Conservation (phyloP, 1,140 invertebrate species). For the Leptonema lineaticorne region DNA sequence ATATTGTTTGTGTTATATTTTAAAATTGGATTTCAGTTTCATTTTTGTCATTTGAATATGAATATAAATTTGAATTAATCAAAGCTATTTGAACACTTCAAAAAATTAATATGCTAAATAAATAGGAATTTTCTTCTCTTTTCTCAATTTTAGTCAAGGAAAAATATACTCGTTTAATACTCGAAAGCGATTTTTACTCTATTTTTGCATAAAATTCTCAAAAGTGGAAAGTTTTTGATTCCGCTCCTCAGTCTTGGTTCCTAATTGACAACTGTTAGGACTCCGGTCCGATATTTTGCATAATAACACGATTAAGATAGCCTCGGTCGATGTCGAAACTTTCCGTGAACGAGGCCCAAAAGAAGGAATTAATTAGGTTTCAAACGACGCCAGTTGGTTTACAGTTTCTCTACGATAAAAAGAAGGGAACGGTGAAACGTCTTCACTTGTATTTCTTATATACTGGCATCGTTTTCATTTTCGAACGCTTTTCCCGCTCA, state of each 20-base stretch:
- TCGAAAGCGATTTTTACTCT: background rate
- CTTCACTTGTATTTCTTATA: background rate
- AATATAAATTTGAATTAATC: too few species aligned
- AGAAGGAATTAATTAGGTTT: conserved; percentile 19
- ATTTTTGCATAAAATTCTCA: background rate
- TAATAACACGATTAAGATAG: conserved; percentile 25
- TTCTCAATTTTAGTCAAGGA: background rate
- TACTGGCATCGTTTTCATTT: background rate
- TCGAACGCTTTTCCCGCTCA: background rate
- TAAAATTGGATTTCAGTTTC: too few species aligned
- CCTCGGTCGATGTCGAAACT: background rate
- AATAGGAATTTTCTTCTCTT: background rate
- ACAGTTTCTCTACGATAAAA: background rate
- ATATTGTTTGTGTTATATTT: too few species aligned
- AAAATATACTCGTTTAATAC: background rate
- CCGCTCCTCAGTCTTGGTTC: conserved; percentile 11
- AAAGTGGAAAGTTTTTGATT: conserved; percentile 15
- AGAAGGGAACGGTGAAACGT: background rate
- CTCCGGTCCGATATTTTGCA: conserved; percentile 24
- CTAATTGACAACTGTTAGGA: conserved; percentile 25
- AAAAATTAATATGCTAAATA: too few species aligned
- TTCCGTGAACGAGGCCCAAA: background rate
- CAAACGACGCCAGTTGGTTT: conserved; percentile 5
- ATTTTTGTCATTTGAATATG: too few species aligned
- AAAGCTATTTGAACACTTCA: too few species aligned